These are phyloP conservation scores for Sipha flava DNA, from an alignment of 1,140 invertebrate species.

Conservation along the genomic window DNA sequence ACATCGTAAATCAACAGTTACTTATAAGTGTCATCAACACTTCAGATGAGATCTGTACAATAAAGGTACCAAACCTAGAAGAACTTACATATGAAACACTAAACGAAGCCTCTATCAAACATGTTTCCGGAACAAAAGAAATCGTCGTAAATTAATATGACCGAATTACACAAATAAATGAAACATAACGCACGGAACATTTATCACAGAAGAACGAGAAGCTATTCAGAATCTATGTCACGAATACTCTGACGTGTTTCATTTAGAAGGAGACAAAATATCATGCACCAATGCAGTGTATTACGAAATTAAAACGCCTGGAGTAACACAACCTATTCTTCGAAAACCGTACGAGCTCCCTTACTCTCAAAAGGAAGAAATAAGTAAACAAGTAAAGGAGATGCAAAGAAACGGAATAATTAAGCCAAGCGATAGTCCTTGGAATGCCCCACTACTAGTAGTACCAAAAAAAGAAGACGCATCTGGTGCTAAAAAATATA, in stretches of 20 bases:
- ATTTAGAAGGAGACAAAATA: not conserved
- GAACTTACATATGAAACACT: not conserved
- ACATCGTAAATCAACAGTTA: not conserved
- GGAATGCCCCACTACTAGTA: conserved; percentile 31
- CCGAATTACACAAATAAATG: not conserved
- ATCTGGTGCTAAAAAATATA: conserved; percentile 34
- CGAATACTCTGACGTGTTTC: not conserved
- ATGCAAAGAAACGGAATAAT: conserved; percentile 34
- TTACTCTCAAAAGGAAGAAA: conserved; percentile 39
- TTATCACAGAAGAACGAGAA: too few species aligned
- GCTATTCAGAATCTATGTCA: not conserved
- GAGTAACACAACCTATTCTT: not conserved
- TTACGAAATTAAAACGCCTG: not conserved
- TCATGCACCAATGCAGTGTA: not conserved
- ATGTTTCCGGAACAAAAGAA: not conserved
- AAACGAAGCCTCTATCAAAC: not conserved
- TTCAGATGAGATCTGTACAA: not conserved
- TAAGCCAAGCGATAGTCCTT: conserved; percentile 26
- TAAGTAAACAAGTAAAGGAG: conserved; percentile 40
- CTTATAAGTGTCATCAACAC: not conserved
- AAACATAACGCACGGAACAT: too few species aligned
- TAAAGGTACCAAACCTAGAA: not conserved
- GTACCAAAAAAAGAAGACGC: conserved; percentile 38
- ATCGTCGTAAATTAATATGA: not conserved
- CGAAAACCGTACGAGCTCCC: conserved; percentile 31